Evolutionary conservation across 2,113 vertebrate species (phyloP).

Genomic region (Thomomys bottae): DNA sequence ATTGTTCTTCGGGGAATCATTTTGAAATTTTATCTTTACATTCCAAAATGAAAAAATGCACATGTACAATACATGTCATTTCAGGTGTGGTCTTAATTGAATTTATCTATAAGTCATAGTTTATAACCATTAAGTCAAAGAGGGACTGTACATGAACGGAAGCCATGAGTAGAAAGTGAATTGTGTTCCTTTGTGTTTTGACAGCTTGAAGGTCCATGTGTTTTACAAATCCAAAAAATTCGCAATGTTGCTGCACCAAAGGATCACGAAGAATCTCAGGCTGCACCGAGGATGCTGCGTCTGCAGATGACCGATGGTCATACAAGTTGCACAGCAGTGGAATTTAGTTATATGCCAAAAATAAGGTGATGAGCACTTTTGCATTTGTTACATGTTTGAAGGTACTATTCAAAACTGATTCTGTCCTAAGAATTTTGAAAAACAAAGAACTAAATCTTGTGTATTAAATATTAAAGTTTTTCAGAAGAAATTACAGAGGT

Average conservation of each 20-base stretch:
- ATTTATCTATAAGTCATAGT: conserved; percentile 40
- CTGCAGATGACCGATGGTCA: conserved; percentile 99
- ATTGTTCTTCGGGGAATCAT: neutral
- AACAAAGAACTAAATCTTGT: neutral
- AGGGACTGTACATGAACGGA: conserved; percentile 28
- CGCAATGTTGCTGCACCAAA: conserved; percentile 95
- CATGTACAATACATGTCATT: neutral
- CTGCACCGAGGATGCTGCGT: conserved; percentile 95
- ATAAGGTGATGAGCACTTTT: conserved; percentile 89
- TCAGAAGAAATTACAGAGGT: conserved; percentile 29
- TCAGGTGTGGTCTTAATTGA: conserved; percentile 26
- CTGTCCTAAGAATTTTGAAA: neutral
- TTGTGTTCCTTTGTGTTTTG: conserved; percentile 76
- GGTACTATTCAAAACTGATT: conserved; percentile 21
- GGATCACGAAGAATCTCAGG: conserved; percentile 96
- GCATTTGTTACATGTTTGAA: conserved; percentile 42
- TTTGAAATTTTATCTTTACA: conserved; percentile 55
- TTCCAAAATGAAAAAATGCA: neutral
- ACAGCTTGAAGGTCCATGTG: conserved; percentile 96
- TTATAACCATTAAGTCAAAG: conserved; percentile 13
- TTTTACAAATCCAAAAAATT: conserved; percentile 97
- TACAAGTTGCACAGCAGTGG: conserved; percentile 92
- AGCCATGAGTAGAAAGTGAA: conserved; percentile 22
- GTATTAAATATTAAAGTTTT: conserved; percentile 32
- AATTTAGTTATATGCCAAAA: conserved; percentile 94